Base-by-base conservation (phyloP, 2,113 vertebrate species). In the Empidonax traillii region DNA sequence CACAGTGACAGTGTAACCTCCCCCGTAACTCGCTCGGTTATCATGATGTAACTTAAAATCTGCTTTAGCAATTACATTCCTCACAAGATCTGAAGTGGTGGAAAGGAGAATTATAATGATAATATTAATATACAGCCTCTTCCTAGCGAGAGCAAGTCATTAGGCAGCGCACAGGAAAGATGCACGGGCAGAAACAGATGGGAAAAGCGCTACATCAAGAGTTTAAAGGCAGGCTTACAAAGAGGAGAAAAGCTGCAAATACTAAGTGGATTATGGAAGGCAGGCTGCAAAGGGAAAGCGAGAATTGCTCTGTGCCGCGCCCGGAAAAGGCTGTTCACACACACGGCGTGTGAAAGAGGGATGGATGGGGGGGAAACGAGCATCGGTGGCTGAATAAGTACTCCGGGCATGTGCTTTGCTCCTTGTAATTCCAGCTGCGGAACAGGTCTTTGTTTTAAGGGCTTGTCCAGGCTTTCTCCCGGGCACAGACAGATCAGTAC, bases 61-160 rank as follows among this genome's bases (percentile, higher is more conserved):
- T 94, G 95, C 93, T 96, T 85, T 41, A 89, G 95, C 96, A 95
- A 97, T 97, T 97, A 97, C 74, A 75, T 78, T 91, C 78, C 93
- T 95, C 92, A 3, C 94, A 89, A 97, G 96, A 95, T 95, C 95
- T 96, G 94, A 96, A 91, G 94, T 23, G 92, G 44, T 49, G 85
- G 92, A 78, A 87, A 90, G 90, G 88, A 87, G 95, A 94, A 95
- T 93, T 43, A 90, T 75, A 93, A 95, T 83, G 95, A 85, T 91
- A 90, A 93, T 91, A 95, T 97, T 96, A 96, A 97, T 87, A 85
- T 61, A 91, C 71, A 87, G 92, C 23, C 82, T 87, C 87, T 93
- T 93, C 95, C 81, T 95, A 87, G 92, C 20, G 67, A 85, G 96
- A 87, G 94, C 39, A 75, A 96, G 94, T 93, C 96, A 95, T 96